These are phyloP conservation scores for Diplodus puntazzo DNA, from an alignment of 2,797 vertebrate genomes.

Conservation along the genomic window DNA sequence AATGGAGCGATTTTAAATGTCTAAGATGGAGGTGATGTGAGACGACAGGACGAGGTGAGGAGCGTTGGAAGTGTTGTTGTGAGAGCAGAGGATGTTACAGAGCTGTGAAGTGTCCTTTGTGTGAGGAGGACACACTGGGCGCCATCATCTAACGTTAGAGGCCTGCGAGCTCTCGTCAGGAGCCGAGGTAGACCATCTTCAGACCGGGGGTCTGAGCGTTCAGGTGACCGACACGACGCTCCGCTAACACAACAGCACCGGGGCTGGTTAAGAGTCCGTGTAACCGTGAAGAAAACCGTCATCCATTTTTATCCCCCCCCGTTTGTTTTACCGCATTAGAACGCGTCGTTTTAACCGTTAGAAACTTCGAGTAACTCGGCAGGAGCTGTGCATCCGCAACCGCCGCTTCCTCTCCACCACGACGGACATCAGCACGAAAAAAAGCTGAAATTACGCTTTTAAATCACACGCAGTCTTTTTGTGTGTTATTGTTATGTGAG, in stretches of 20 bases:
- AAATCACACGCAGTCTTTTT: fast-evolving
- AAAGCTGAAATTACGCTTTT: fast-evolving
- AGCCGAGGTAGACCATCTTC: neutral
- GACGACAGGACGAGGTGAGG: too few species aligned
- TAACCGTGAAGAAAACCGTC: fast-evolving
- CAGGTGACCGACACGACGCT: slow-evolving; percentile 20
- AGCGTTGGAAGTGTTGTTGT: too few species aligned
- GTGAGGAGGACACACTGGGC: slow-evolving; percentile 55
- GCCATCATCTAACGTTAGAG: slow-evolving; percentile 67
- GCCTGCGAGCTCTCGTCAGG: slow-evolving; percentile 37
- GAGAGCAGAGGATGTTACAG: too few species aligned
- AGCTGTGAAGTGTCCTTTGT: slow-evolving; percentile 69
- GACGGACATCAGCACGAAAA: slow-evolving; percentile 1
- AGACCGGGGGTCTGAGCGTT: neutral
- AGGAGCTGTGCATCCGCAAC: slow-evolving; percentile 45
- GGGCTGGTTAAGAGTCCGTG: fast-evolving
- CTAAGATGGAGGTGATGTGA: neutral
- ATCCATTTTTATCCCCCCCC: too few species aligned
- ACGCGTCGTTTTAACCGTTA: slow-evolving; percentile 27
- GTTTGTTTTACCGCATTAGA: neutral
- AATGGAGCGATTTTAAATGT: neutral
- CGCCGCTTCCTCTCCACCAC: neutral
- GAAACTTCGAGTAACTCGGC: slow-evolving; percentile 35
- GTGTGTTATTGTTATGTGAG: fast-evolving
- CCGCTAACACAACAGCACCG: neutral